Evolutionary conservation across 2,113 vertebrate genomes (phyloP), one percentile per base, ranked within the genome.

Genomic region (Zonotrichia leucophrys): DNA sequence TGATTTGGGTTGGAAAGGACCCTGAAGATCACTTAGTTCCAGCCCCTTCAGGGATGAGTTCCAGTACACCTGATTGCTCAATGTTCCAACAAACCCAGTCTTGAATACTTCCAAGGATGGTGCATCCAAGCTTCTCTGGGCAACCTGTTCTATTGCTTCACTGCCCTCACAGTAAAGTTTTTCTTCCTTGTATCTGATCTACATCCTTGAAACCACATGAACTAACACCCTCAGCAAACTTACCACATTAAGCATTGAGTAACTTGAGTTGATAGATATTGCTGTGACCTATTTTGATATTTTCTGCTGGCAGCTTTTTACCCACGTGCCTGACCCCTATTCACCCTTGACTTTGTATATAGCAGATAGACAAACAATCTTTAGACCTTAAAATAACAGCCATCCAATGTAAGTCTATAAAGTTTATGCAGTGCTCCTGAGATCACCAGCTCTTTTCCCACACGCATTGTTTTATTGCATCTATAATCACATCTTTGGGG

Each of bases 401-500:
- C 37, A 62, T 16, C 7, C 37, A 62, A 37, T 20, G 7, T n/a
- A 44, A 14, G 10, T 44, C 12, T 30, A 3, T 44, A 68, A 60
- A 1, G 0, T 66, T 69, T 77, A 52, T 11, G 5, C 17, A 70
- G 16, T 6, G 10, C 3, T 83, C 25, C 20, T 1, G 0, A 79
- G 33, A 69, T 37, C 41, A 85, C 7, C 28, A 35, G 28, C 3
- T 7, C 18, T 27, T n/a, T 59, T 42, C 13, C 10, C 42, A 53
- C 39, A 67, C 3, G 66, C 37, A 24, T 44, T 25, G 0, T n/a
- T 87, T 87, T 66, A 7, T 41, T 73, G 30, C 11, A 64, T 12
- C 21, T 62, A 31, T 42, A 35, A 35, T 35, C 7, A 20, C 5
- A 20, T 23, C 10, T 69, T 42, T 69, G 27, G 27, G 58, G 12